Conservation (phyloP, 2,113 vertebrate species). For the Thermophis baileyi region DNA sequence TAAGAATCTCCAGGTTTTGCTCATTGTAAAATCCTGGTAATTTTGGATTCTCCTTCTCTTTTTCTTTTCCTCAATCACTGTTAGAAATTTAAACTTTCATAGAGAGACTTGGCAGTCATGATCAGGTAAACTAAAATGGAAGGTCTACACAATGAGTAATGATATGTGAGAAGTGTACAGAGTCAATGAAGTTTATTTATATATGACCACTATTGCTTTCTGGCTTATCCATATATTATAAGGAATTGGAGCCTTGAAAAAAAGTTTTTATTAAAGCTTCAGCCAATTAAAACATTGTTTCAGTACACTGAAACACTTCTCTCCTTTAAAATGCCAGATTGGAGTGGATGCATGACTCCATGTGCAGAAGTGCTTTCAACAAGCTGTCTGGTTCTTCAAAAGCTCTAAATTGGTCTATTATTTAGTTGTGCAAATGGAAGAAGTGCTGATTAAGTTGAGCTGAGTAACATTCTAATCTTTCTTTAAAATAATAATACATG, state of each 20-base stretch:
- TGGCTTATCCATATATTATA: not conserved
- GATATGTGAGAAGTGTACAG: not conserved
- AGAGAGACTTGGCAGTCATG: not conserved
- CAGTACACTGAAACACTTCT: not conserved
- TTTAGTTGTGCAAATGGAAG: not conserved
- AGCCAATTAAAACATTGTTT: not conserved
- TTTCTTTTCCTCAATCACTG: not conserved
- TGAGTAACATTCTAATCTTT: conserved; percentile 4
- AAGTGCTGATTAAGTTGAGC: not conserved
- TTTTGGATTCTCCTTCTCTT: not conserved
- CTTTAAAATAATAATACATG: conserved; percentile 34
- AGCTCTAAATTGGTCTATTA: not conserved
- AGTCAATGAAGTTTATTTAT: not conserved
- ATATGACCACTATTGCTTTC: not conserved
- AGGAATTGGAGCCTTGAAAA: not conserved
- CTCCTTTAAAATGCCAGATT: not conserved
- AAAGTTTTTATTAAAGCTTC: not conserved
- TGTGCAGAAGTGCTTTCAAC: not conserved
- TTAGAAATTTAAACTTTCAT: not conserved
- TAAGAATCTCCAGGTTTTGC: not conserved
- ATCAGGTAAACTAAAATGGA: not conserved
- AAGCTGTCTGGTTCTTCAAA: not conserved
- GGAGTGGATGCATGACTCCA: not conserved
- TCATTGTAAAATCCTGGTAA: not conserved
- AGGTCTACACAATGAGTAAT: not conserved